These are phyloP conservation scores for Andricus curvator DNA, from an alignment of 2,888 invertebrate species.

Conservation along the genomic window DNA sequence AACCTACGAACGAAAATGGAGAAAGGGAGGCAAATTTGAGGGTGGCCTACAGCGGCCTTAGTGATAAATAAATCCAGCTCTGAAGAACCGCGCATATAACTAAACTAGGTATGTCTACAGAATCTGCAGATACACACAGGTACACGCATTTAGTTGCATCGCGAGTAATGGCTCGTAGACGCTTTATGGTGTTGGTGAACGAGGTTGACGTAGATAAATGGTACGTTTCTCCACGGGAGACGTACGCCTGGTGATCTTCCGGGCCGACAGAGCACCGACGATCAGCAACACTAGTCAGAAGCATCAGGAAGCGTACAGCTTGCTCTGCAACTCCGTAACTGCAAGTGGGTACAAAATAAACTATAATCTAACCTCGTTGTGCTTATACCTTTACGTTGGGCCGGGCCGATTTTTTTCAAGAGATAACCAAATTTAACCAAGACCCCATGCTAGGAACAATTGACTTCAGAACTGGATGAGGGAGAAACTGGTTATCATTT, in stretches of 20 bases:
- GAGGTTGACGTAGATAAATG: constrained; percentile 76
- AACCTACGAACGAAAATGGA: too few relatives aligned
- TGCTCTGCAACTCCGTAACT: constrained; percentile 10
- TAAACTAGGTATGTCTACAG: constrained; percentile 55
- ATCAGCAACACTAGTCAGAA: constrained; percentile 51
- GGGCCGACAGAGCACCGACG: constrained; percentile 62
- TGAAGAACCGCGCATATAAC: constrained; percentile 53
- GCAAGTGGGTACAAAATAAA: constrained; percentile 13
- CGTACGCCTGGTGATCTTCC: constrained; percentile 65
- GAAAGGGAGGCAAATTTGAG: too few relatives aligned
- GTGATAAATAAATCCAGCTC: too few relatives aligned
- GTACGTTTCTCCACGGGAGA: constrained; percentile 72
- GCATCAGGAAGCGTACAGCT: constrained; percentile 57
- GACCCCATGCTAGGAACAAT: constrained; percentile 27
- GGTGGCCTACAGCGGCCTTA: too few relatives aligned
- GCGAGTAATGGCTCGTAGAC: constrained; percentile 61
- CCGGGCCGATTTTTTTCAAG: constrained; percentile 9
- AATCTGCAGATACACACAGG: constrained; percentile 50
- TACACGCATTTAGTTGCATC: constrained; percentile 51
- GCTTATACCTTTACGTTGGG: neutral
- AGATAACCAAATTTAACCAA: constrained; percentile 36
- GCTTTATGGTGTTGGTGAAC: constrained; percentile 70
- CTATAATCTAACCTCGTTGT: constrained; percentile 23
- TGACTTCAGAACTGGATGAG: neutral
- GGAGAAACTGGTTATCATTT: constrained; percentile 14